phyloP scores from a whole-genome alignment of 2,797 vertebrate species.

The Sebastes nivosus region DNA sequence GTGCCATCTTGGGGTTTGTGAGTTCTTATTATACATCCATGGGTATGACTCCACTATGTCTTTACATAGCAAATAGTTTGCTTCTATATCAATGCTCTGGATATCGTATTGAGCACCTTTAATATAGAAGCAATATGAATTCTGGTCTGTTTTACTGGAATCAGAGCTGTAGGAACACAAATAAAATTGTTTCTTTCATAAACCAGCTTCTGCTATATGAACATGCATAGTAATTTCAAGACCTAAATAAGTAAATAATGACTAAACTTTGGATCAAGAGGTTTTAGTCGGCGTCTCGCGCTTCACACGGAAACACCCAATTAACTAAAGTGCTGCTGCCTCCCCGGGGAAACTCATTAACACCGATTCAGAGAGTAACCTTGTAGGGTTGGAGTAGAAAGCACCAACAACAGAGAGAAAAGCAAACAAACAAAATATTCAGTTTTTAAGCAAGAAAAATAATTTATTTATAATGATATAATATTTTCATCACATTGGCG shows the following conservation, averaged over 20 bases:
- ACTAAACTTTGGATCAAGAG: constrained; percentile 11
- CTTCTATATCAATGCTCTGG: too few species aligned
- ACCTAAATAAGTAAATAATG: neutral
- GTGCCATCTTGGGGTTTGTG: too few species aligned
- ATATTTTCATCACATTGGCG: constrained; percentile 83
- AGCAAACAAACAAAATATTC: constrained; percentile 7
- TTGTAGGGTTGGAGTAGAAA: neutral
- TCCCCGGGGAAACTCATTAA: neutral
- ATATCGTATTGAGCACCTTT: too few species aligned
- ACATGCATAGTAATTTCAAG: neutral
- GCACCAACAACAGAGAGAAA: neutral
- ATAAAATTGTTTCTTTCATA: neutral
- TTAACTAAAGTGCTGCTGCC: neutral
- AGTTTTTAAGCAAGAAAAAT: constrained; percentile 85
- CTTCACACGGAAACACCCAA: constrained; percentile 8
- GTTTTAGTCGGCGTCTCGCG: neutral
- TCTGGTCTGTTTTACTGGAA: neutral
- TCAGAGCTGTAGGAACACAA: neutral
- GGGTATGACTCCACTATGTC: too few species aligned
- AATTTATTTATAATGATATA: constrained; percentile 87
- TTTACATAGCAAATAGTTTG: too few species aligned
- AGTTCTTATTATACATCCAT: too few species aligned
- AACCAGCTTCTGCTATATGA: neutral
- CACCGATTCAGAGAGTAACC: neutral
- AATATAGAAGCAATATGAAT: neutral